Evolutionary conservation across 1,140 invertebrate species (phyloP).

Genomic region (Armadillidium nasatum): DNA sequence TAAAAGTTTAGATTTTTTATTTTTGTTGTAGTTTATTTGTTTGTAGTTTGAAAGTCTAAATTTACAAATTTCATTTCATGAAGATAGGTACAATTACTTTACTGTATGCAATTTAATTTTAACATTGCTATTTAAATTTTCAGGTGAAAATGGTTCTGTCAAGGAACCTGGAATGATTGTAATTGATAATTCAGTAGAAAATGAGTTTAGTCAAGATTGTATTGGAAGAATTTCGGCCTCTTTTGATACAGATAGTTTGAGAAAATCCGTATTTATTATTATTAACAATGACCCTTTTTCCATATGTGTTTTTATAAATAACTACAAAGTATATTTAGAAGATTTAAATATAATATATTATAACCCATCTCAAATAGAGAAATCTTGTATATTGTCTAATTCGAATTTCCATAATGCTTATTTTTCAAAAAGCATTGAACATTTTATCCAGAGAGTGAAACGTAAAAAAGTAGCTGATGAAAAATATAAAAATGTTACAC

Average conservation of each 20-base stretch:
- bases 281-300: not conserved
- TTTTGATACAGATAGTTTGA: not conserved
- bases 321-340: not conserved
- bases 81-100: not conserved
- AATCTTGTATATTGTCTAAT: not conserved
- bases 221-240: not conserved
- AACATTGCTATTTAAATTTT: not conserved
- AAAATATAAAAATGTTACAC: not conserved
- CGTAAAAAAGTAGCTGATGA: not conserved
- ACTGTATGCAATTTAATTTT: not conserved
- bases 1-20: not conserved
- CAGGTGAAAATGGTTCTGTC: not conserved
- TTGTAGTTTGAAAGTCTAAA: not conserved
- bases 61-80: not conserved
- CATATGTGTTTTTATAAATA: not conserved
- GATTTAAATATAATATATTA: not conserved
- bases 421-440: not conserved
- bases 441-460: not conserved
- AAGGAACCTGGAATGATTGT: not conserved
- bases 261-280: not conserved
- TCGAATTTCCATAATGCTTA: not conserved
- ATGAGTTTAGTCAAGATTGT: not conserved
- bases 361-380: not conserved
- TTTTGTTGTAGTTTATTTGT: not conserved
- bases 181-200: not conserved